Evolutionary conservation across 2,888 invertebrate species (phyloP).

Genomic region (Papilio gigon): DNA sequence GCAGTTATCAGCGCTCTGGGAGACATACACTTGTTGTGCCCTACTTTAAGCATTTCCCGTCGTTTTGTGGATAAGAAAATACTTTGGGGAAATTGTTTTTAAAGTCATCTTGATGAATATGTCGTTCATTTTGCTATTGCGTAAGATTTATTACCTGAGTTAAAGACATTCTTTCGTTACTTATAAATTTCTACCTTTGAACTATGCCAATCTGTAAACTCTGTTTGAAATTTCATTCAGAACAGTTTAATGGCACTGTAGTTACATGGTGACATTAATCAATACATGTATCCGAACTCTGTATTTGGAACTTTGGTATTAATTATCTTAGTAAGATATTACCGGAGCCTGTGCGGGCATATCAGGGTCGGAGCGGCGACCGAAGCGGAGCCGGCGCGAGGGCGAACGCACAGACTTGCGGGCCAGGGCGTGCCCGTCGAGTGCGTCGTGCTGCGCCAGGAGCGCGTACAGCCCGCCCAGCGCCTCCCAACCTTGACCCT

Average conservation of each 20-base stretch:
- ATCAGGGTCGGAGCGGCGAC: constrained; percentile 87
- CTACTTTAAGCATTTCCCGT: constrained; percentile 49
- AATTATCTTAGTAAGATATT: constrained; percentile 40
- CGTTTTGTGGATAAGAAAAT: constrained; percentile 16
- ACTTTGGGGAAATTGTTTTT: constrained; percentile 11
- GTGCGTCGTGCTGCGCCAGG: constrained; percentile 84
- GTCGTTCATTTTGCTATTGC: neutral
- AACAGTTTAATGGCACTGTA: no score
- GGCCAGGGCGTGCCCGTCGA: constrained; percentile 87
- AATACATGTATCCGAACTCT: no score
- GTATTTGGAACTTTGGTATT: no score
- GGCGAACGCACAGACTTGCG: constrained; percentile 90
- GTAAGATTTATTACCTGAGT: neutral
- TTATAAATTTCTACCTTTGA: no score
- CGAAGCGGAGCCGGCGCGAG: constrained; percentile 88
- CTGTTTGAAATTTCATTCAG: no score
- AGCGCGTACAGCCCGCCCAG: constrained; percentile 84
- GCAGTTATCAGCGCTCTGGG: constrained; percentile 44
- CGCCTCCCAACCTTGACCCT: constrained; percentile 70
- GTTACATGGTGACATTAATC: no score
- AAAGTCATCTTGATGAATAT: neutral
- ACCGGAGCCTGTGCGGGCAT: constrained; percentile 80
- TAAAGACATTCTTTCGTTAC: neutral
- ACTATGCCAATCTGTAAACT: no score
- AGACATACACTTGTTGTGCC: constrained; percentile 50